Conservation (phyloP, 1,140 invertebrate genomes). For the Procambarus virginalis region DNA sequence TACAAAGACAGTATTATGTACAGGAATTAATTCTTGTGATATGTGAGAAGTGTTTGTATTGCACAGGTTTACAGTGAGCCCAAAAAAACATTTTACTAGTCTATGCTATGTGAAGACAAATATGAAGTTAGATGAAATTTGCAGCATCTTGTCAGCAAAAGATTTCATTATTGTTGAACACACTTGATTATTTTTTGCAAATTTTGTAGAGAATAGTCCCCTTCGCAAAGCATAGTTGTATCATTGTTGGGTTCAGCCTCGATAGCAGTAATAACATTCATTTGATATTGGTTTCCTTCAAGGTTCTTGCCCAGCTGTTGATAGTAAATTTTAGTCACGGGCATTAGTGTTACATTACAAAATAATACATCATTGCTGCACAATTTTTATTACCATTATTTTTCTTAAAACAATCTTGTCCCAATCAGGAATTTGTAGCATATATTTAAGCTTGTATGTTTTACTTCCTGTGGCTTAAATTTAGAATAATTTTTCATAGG, state of each 20-base stretch:
- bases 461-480: neutral
- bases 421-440: neutral
- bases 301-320: neutral
- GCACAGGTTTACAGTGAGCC: neutral
- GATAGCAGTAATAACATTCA: neutral
- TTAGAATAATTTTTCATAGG: slow-evolving; percentile 1
- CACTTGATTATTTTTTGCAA: no score
- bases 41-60: neutral
- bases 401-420: neutral
- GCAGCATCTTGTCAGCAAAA: no score
- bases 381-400: neutral
- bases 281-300: neutral
- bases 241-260: neutral
- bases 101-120: neutral
- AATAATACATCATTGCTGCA: neutral
- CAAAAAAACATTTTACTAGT: neutral
- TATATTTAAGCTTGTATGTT: neutral
- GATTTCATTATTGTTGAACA: no score
- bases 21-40: neutral
- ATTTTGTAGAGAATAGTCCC: neutral
- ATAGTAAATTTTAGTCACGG: neutral
- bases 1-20: neutral
- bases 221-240: neutral
- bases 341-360: neutral
- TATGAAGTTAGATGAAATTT: no score